Conservation (phyloP, 2,113 vertebrate species). For the Cyprinodon tularosa region DNA sequence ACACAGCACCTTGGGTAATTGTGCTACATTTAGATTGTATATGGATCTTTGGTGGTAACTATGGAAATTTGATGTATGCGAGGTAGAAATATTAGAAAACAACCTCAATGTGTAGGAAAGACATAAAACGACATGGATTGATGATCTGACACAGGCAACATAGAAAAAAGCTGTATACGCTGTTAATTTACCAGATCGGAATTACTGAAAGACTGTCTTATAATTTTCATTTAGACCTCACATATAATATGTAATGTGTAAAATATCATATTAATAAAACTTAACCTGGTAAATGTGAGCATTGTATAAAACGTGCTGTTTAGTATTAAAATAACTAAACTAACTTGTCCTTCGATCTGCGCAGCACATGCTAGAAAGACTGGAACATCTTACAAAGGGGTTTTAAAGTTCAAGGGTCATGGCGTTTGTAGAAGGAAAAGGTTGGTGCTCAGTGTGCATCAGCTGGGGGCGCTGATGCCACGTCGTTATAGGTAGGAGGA, state of each 20-base stretch:
- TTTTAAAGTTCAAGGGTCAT: neutral
- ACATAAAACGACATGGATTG: neutral
- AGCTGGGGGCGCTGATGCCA: slow-evolving; percentile 33
- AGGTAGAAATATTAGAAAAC: neutral
- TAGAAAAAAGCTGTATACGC: neutral
- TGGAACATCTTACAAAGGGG: neutral
- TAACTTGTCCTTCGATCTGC: neutral
- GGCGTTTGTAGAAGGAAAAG: neutral
- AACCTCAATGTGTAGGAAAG: neutral
- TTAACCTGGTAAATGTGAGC: neutral
- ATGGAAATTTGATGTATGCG: too few species aligned
- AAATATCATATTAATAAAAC: neutral
- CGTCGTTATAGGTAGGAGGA: slow-evolving; percentile 3
- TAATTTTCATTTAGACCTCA: neutral
- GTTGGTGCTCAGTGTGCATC: slow-evolving; percentile 5
- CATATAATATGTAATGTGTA: neutral
- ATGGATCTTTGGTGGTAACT: too few species aligned
- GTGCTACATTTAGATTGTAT: too few species aligned
- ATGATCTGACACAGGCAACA: neutral
- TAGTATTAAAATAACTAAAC: neutral
- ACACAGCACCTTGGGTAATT: too few species aligned
- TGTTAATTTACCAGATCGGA: neutral
- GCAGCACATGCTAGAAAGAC: neutral
- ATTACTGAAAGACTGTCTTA: neutral
- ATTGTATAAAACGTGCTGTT: neutral